These are phyloP conservation scores for Musca domestica DNA, from an alignment of 1,140 invertebrate genomes.

Conservation along the genomic window DNA sequence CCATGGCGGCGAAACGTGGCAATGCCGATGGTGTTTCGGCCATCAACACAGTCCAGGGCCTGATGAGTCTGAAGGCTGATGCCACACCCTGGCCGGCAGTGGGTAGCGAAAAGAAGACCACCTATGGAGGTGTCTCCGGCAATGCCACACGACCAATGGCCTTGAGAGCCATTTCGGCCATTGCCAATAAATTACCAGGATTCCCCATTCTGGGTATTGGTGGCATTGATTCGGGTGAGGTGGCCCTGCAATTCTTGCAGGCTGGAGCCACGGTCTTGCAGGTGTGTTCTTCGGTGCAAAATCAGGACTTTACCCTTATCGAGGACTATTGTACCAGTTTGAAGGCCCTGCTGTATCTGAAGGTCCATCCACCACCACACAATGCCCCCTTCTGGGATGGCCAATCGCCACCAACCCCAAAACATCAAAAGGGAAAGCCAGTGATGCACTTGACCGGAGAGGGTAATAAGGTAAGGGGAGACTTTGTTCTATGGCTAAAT, in stretches of 20 bases:
- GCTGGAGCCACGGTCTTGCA: conserved; percentile 89
- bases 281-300: conserved; percentile 95
- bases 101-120: conserved; percentile 78
- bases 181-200: conserved; percentile 77
- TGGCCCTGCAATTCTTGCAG: conserved; percentile 87
- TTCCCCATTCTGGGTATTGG: conserved; percentile 94
- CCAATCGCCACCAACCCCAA: conserved; percentile 85
- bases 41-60: conserved; percentile 92
- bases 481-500: neutral
- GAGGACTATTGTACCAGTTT: conserved; percentile 91
- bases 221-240: conserved; percentile 94
- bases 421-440: conserved; percentile 91
- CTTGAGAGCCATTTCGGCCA: conserved; percentile 82
- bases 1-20: conserved; percentile 89
- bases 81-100: conserved; percentile 88
- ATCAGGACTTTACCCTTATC: conserved; percentile 95
- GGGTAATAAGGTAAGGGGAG: conserved; percentile 62
- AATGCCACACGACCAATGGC: conserved; percentile 94
- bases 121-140: conserved; percentile 95
- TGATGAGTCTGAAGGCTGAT: conserved; percentile 84
- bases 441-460: conserved; percentile 64
- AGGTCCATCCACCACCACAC: conserved; percentile 61
- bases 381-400: conserved; percentile 79
- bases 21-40: conserved; percentile 92
- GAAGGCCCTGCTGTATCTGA: conserved; percentile 84